Conservation (phyloP, 2,888 invertebrate species). For the Tipula vernalis region DNA sequence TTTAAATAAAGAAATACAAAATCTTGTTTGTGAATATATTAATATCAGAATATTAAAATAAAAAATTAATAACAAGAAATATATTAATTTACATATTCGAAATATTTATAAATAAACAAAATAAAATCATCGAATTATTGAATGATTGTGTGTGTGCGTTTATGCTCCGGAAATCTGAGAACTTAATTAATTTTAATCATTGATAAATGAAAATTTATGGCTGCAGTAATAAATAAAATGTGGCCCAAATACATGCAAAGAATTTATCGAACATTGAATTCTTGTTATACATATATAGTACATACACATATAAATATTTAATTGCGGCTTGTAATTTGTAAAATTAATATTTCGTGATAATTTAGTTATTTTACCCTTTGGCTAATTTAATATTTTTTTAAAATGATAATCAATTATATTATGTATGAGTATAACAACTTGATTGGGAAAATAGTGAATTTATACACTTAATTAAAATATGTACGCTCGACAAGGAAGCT, state of each 20-base stretch:
- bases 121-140: not conserved
- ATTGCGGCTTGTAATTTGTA: not conserved
- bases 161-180: not conserved
- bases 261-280: not conserved
- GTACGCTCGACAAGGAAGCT: too few relatives aligned
- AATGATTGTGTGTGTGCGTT: not conserved
- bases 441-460: not conserved
- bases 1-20: not conserved
- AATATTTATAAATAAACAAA: not conserved
- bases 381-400: not conserved
- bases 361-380: not conserved
- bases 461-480: too few relatives aligned
- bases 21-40: not conserved
- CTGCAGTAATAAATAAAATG: not conserved
- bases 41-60: not conserved
- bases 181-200: not conserved
- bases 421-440: not conserved
- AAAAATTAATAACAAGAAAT: not conserved
- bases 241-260: not conserved
- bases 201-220: not conserved
- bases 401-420: not conserved
- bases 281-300: not conserved
- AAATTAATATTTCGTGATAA: not conserved
- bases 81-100: not conserved
- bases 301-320: not conserved